Evolutionary conservation across 2,888 invertebrate species (phyloP), one percentile per base, ranked within the genome.

Genomic region (Micoletzkya japonica): DNA sequence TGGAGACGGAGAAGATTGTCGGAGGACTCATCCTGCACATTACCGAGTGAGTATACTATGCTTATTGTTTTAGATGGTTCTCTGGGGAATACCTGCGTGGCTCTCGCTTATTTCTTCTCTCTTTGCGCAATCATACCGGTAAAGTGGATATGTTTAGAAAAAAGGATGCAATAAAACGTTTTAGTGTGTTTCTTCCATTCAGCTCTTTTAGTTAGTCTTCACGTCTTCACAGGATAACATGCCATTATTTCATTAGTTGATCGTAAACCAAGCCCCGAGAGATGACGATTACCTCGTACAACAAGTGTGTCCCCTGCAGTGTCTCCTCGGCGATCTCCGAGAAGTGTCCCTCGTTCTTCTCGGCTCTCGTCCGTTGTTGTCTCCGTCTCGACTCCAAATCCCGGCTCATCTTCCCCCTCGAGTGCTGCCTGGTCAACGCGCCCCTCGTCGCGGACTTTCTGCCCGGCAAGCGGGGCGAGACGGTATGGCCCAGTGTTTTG

Each of bases 1-100:
- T 76, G 32, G 70, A 64, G 32, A 67, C 70, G 14, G 79, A 83
- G 34, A 61, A 69, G 2, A 73, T 77, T 30, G 81, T 83, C 10
- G 84, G 84, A 32, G 82, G 84, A 56, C 66, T 77, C 20, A 72
- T 75, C 17, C 60, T 79, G 24, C 73, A 77, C 57, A 75, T 81
- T 52, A 75, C 71, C 6, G 75, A 77, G 78, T 79, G 10, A 71
- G 74, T 73, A 2, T 6, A 50, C n/a, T n/a, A 14, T 44, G n/a
- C n/a, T 44, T 14, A 44, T 17, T 17, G 14, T 44, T 44, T 17
- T 44, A 44, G 14, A 44, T 44, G n/a, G 14, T 17, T 44, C n/a
- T 44, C n/a, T n/a, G n/a, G n/a, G n/a, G n/a, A n/a, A n/a, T n/a
- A n/a, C n/a, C n/a, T n/a, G n/a, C n/a, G n/a, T n/a, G n/a, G n/a